These are phyloP conservation scores for Spisula solida DNA, from an alignment of 2,888 invertebrate species.

Conservation along the genomic window DNA sequence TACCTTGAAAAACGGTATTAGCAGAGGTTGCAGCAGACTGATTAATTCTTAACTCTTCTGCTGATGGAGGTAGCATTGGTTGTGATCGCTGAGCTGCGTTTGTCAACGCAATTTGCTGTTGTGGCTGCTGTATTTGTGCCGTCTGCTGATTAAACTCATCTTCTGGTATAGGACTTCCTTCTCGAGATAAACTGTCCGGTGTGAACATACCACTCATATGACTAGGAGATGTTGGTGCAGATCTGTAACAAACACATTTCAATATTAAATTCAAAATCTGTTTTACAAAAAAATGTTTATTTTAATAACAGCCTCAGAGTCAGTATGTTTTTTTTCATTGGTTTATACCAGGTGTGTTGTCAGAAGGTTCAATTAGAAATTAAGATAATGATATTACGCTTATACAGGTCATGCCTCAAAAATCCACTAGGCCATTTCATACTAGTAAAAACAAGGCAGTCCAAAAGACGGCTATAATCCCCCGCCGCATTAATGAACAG, in stretches of 20 bases:
- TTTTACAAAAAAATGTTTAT: neutral
- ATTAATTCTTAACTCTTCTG: slow-evolving; percentile 87
- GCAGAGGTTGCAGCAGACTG: slow-evolving; percentile 91
- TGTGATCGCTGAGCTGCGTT: slow-evolving; percentile 61
- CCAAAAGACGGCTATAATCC: too few species aligned
- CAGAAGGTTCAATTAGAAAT: too few species aligned
- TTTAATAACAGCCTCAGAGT: neutral
- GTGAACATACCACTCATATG: slow-evolving; percentile 95
- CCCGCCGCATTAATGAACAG: too few species aligned
- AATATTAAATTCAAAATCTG: neutral
- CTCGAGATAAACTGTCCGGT: slow-evolving; percentile 95
- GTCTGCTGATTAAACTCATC: slow-evolving; percentile 66
- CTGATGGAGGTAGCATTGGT: slow-evolving; percentile 70
- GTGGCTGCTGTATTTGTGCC: slow-evolving; percentile 48
- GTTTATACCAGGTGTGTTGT: too few species aligned
- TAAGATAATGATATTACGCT: too few species aligned
- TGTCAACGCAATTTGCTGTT: slow-evolving; percentile 65
- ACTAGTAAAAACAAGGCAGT: too few species aligned
- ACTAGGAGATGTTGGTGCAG: slow-evolving; percentile 97
- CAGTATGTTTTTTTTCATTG: too few species aligned
- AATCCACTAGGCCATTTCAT: too few species aligned
- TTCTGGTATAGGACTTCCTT: slow-evolving; percentile 95
- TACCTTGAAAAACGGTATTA: slow-evolving; percentile 67
- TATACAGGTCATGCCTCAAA: too few species aligned
- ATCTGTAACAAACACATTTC: slow-evolving; percentile 89